Evolutionary conservation across 1,140 invertebrate species (phyloP).

Genomic region (Apis laboriosa): DNA sequence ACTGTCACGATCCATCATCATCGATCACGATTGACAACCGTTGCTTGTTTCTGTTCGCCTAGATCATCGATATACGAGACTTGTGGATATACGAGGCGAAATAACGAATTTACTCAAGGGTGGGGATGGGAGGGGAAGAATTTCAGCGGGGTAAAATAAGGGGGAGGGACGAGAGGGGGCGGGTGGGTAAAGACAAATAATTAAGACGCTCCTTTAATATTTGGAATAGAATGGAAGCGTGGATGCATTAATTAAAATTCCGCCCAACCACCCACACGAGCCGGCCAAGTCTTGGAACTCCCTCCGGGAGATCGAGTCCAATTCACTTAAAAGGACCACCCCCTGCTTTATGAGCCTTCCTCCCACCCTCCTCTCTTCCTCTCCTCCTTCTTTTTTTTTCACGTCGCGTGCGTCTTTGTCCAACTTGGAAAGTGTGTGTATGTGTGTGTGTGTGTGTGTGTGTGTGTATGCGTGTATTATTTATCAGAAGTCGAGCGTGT

Average conservation of each 20-base stretch:
- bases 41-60: no score
- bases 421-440: background rate
- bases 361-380: background rate
- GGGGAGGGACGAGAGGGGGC: background rate
- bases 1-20: no score
- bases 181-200: background rate
- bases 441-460: background rate
- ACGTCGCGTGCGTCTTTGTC: background rate
- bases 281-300: background rate
- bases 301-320: conserved; percentile 5
- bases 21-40: no score
- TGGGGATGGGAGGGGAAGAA: background rate
- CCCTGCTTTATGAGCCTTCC: background rate
- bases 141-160: conserved; percentile 9
- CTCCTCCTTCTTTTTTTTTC: background rate
- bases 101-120: background rate
- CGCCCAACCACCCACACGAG: background rate
- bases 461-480: background rate
- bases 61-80: no score
- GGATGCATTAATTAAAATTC: conserved; percentile 48
- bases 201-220: conserved; percentile 9
- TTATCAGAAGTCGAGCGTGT: background rate
- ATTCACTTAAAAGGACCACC: conserved; percentile 27
- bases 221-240: background rate
- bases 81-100: no score